These are phyloP conservation scores for Acromyrmex heyeri DNA, from an alignment of 1,140 invertebrate species.

Conservation along the genomic window DNA sequence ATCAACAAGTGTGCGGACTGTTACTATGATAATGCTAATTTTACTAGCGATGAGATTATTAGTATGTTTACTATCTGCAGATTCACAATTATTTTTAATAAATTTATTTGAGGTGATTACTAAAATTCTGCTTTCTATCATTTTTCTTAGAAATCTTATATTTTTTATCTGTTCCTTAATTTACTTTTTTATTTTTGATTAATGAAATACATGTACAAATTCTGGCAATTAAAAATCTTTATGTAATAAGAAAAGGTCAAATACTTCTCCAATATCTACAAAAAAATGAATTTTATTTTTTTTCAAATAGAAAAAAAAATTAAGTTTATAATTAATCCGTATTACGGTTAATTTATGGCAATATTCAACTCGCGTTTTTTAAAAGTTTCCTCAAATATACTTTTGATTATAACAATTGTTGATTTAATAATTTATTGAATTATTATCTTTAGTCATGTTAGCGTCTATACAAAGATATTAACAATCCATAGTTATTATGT, in stretches of 20 bases:
- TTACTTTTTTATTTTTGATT: not conserved
- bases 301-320: not conserved
- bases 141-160: not conserved
- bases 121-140: not conserved
- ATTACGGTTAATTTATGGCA: not conserved
- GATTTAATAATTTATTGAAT: not conserved
- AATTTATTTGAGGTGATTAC: not conserved
- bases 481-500: not conserved
- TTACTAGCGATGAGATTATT: not conserved
- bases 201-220: not conserved
- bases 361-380: not conserved
- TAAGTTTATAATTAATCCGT: not conserved
- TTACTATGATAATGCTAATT: slow-evolving; percentile 17
- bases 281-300: not conserved
- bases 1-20: slow-evolving; percentile 66
- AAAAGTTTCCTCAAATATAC: not conserved
- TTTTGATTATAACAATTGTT: not conserved
- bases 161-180: not conserved
- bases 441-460: not conserved
- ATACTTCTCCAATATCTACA: not conserved
- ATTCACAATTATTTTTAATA: not conserved
- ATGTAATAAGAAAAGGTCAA: not conserved
- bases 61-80: not conserved
- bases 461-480: not conserved
- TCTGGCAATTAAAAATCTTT: not conserved